Conservation (phyloP, 2,113 vertebrate genomes). For the Nesoenas mayeri region DNA sequence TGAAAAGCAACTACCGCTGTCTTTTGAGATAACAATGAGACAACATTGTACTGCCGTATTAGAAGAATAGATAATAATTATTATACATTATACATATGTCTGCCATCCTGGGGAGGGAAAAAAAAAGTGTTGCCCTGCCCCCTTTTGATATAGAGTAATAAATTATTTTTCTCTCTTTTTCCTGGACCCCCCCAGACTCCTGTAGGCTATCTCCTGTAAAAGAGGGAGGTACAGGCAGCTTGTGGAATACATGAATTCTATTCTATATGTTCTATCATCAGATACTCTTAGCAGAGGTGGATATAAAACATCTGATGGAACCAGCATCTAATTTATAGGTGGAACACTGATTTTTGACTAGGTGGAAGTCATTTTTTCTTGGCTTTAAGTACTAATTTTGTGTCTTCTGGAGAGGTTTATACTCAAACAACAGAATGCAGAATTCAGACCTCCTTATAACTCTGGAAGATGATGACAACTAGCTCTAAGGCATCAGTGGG, state of each 20-base stretch:
- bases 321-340: neutral
- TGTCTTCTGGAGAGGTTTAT: neutral
- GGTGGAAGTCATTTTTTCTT: neutral
- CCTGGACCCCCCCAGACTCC: neutral
- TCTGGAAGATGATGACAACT: neutral
- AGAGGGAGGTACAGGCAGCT: neutral
- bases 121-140: neutral
- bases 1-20: neutral
- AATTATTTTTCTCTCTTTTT: neutral
- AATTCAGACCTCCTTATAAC: neutral
- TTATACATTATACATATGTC: neutral
- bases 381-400: neutral
- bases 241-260: neutral
- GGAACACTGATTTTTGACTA: neutral
- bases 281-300: neutral
- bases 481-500: neutral
- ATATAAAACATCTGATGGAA: neutral
- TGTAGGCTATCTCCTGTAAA: constrained; percentile 13
- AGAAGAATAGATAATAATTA: neutral
- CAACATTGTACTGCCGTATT: neutral
- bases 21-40: constrained; percentile 10
- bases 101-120: neutral
- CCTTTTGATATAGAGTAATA: neutral
- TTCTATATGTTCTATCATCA: neutral
- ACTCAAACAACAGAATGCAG: neutral